Base-by-base conservation (phyloP, 2,888 invertebrate species). In the Sclerodermus sp. region DNA sequence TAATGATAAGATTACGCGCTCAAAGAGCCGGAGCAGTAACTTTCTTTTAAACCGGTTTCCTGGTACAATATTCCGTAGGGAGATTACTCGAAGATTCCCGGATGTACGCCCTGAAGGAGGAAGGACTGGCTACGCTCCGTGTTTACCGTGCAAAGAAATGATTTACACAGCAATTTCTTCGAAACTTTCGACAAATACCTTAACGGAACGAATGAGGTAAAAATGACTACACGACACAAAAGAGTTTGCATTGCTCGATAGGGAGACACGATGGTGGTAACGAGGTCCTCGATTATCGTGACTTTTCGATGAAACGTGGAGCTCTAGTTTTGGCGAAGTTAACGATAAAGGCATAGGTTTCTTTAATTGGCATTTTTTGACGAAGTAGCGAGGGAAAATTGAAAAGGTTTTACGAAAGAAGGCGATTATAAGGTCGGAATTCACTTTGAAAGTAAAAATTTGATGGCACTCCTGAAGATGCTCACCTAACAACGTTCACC, bases 401-500 rank as follows among this genome's bases (percentile, higher is more conserved):
- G n/a, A n/a, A n/a, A n/a, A n/a, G n/a, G n/a, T n/a, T n/a, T n/a
- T n/a, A n/a, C n/a, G n/a, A n/a, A n/a, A n/a, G n/a, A n/a, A n/a
- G n/a, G n/a, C n/a, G n/a, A n/a, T 13, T 8, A 37, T n/a, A 37
- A 37, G n/a, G 15, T 37, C n/a, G n/a, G n/a, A n/a, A n/a, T n/a
- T n/a, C n/a, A n/a, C n/a, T n/a, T n/a, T n/a, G n/a, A n/a, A 39
- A 12, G 15, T 9, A 39, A 12, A 39, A 12, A 15, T 14, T 39
- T 15, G 39, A 39, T n/a, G 40, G 34, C 18, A 45, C 31, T 17
- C 39, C 18, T 31, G 38, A 43, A 47, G 66, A 62, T 67, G 63
- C 71, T 71, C 62, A 72, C 73, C 68, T 64, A 63, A 66, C 66
- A 67, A 73, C 72, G 76, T 65, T 71, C 70, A 60, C 67, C 58